phyloP scores from a whole-genome alignment of 2,797 vertebrate species.

The Naso thynnoides region DNA sequence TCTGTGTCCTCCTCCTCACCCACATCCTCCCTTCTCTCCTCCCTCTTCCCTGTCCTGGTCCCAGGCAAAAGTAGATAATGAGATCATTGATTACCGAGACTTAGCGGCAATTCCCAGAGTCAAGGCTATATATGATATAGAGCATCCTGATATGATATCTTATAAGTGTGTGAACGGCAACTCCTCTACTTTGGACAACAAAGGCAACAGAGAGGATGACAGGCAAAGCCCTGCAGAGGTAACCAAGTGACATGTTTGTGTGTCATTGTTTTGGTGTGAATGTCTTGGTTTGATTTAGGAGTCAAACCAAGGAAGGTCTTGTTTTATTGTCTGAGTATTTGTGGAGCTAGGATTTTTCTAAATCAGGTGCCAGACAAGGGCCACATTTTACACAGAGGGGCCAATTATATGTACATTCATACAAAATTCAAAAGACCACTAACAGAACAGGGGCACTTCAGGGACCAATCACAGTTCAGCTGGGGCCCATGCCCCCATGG shows the following conservation, averaged over 20 bases:
- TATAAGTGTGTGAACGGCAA: constrained; percentile 90
- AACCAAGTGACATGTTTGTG: constrained; percentile 57
- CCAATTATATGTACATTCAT: no score
- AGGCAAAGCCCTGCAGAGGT: constrained; percentile 84
- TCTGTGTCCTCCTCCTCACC: constrained; percentile 30
- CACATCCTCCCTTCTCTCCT: constrained; percentile 3
- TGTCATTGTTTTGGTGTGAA: constrained; percentile 32
- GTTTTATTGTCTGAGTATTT: constrained; percentile 27
- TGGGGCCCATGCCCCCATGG: no score
- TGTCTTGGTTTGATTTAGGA: constrained; percentile 46
- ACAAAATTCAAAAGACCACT: no score
- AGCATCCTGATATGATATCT: constrained; percentile 95
- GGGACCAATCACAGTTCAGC: no score
- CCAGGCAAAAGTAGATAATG: constrained; percentile 97
- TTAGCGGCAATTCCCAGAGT: constrained; percentile 98
- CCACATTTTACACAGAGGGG: no score
- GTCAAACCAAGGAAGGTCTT: constrained; percentile 41
- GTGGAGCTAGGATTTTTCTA: no score
- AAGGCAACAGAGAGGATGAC: constrained; percentile 87
- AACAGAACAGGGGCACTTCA: no score
- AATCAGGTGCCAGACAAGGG: no score
- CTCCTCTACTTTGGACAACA: constrained; percentile 79
- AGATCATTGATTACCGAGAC: constrained; percentile 96
- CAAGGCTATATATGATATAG: constrained; percentile 97
- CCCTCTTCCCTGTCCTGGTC: constrained; percentile 49